phyloP scores from a whole-genome alignment of 2,113 vertebrate genomes.

The Lamprologus callipterus region DNA sequence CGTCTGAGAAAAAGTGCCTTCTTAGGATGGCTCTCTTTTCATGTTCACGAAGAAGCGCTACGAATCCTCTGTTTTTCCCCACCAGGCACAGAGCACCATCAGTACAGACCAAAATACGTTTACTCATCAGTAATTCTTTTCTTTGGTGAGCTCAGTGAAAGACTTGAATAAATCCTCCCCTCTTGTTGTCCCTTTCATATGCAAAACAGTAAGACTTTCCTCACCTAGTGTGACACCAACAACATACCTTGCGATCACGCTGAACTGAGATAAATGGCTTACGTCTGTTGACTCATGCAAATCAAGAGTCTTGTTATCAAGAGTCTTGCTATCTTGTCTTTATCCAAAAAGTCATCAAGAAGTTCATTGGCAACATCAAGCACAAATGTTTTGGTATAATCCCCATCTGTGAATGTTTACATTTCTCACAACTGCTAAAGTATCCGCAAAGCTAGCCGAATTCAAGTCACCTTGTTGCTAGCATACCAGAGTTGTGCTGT shows the following conservation, averaged over 20 bases:
- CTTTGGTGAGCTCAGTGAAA: background rate
- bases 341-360: rapidly evolving
- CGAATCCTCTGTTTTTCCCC: background rate
- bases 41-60: background rate
- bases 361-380: background rate
- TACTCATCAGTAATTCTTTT: background rate
- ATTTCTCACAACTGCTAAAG: background rate
- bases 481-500: rapidly evolving
- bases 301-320: too few species aligned
- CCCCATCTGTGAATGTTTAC: background rate
- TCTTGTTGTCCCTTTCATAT: background rate
- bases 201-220: background rate
- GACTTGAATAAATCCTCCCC: background rate
- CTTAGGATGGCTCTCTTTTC: background rate
- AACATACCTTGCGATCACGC: background rate
- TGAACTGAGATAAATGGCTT: background rate
- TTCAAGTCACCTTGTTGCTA: background rate
- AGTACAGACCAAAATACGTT: background rate
- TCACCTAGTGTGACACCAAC: background rate
- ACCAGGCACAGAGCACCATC: background rate
- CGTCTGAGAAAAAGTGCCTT: background rate
- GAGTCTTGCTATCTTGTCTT: background rate
- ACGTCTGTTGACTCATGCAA: background rate
- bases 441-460: rapidly evolving
- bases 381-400: background rate